Conservation (phyloP, 2,797 vertebrate species). For the Rhinophrynus dorsalis region DNA sequence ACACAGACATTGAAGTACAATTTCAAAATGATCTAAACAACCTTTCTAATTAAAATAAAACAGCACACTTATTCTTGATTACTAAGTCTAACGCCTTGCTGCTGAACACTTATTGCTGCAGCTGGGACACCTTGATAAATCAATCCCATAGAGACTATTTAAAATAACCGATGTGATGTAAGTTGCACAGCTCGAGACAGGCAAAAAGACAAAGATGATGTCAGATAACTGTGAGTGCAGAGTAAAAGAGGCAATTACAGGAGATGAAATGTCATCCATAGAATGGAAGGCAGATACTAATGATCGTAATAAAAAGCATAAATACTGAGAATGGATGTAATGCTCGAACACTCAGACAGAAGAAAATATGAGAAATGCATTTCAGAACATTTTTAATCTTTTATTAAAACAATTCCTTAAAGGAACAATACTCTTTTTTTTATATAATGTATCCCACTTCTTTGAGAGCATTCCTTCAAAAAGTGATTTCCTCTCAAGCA, state of each 20-base stretch:
- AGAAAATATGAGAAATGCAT: not conserved
- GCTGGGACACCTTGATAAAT: not conserved
- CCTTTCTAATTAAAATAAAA: no score
- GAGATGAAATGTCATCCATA: not conserved
- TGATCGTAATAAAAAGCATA: not conserved
- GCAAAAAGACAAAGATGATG: slow-evolving; percentile 1
- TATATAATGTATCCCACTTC: no score
- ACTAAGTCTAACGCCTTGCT: no score
- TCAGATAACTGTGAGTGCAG: not conserved
- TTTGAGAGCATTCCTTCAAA: no score
- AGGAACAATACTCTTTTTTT: no score
- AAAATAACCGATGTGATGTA: not conserved
- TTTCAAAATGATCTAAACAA: no score
- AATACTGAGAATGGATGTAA: slow-evolving; percentile 13
- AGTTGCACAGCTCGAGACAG: not conserved
- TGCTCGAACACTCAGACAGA: not conserved
- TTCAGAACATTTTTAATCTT: not conserved
- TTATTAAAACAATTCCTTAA: slow-evolving; percentile 17
- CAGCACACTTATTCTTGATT: no score
- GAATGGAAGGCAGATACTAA: slow-evolving; percentile 13
- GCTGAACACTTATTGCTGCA: not conserved
- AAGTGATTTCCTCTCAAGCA: no score
- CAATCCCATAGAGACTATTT: not conserved
- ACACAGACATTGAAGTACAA: no score
- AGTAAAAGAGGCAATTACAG: slow-evolving; percentile 16